Base-by-base conservation (phyloP, 2,113 vertebrate genomes). In the Mirza zaza region DNA sequence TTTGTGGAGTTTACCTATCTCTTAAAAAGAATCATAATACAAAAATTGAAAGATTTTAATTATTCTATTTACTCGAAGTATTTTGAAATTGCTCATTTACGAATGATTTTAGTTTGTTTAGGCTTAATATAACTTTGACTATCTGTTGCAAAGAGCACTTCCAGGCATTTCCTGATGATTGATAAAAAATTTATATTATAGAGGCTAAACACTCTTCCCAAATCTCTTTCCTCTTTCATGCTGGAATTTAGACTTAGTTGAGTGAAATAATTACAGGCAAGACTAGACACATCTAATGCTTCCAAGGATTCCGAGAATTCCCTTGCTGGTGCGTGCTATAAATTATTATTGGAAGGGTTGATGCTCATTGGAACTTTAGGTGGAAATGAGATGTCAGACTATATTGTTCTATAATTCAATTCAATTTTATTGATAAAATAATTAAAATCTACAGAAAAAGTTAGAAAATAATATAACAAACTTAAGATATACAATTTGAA, bases 101-200 rank as follows among this genome's bases (percentile, higher is more conserved):
- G 75, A 82, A 81, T 75, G 42, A 80, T 93, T 91, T 91, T n/a
- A 9, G 25, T 77, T 93, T 95, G 27, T 80, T 96, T 92, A 73
- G 57, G 34, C 45, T 85, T 80, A 94, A 32, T 73, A 59, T 76
- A 92, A 92, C 48, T 61, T 84, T 20, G 82, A 34, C 32, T 55
- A 67, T 91, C 87, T 57, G 73, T 87, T 95, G 20, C 17, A 81
- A 65, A 79, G 7, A 63, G 21, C 12, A 52, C 48, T 50, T 84
- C 39, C 48, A 48, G 29, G 36, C 8, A 52, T 88, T 91, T 36
- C 18, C 34, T 79, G 57, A n/a, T 92, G 81, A 50, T n/a, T 67
- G 23, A 63, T 87, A 94, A 81, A 81, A 95, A 73, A 75, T 34
- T 23, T 73, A 18, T 75, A 39, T 79, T 25, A 73, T 3, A 45